phyloP scores from a whole-genome alignment of 35 echinoderm and acorn worm species.

The Heliocidaris erythrogramma region DNA sequence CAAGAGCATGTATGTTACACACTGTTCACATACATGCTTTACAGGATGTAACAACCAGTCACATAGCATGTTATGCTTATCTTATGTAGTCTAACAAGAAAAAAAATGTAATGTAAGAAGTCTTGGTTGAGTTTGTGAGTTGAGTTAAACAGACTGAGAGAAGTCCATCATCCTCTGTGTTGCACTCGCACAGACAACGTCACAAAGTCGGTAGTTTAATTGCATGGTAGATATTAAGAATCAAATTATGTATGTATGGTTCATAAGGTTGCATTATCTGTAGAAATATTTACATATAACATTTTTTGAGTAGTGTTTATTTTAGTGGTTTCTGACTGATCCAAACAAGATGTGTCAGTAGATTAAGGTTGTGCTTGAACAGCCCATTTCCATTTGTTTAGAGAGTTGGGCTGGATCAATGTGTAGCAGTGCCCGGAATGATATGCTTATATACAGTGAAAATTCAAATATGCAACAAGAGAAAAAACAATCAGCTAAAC shows the following conservation, averaged over 20 bases:
- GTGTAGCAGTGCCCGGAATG: background rate
- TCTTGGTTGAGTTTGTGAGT: background rate
- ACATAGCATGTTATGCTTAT: background rate
- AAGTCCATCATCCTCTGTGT: background rate
- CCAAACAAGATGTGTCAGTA: background rate
- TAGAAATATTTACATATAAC: background rate
- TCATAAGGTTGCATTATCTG: constrained; percentile 34
- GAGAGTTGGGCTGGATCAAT: background rate
- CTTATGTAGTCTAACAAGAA: background rate
- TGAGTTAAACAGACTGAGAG: background rate
- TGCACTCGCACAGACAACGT: background rate
- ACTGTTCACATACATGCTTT: background rate
- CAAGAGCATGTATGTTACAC: background rate
- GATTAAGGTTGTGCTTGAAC: background rate
- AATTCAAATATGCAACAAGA: background rate
- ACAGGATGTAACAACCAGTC: background rate
- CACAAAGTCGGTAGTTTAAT: background rate
- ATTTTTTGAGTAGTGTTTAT: background rate
- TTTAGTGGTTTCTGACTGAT: background rate
- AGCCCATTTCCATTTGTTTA: background rate
- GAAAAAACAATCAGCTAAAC: background rate
- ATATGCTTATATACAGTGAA: constrained; percentile 3
- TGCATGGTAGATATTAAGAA: constrained; percentile 30
- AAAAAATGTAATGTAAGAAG: background rate
- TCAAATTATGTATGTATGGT: background rate